phyloP scores from a whole-genome alignment of 2,797 vertebrate genomes.

The Aldrovandia affinis region DNA sequence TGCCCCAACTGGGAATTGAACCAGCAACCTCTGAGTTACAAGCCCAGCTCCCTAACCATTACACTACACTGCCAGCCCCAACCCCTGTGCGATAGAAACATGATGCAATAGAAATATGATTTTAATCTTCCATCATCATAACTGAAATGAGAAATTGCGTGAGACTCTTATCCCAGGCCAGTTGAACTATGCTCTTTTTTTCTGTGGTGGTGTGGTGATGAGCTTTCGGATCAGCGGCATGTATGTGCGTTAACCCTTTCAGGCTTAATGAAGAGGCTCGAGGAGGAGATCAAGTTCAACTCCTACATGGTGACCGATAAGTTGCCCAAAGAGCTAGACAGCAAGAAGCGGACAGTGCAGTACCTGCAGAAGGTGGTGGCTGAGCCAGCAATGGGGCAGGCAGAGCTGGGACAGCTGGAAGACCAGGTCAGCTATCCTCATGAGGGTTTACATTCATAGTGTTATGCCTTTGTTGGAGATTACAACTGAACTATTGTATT shows the following conservation, averaged over 20 bases:
- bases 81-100: too few relatives aligned
- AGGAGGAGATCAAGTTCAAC: constrained; percentile 95
- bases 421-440: constrained; percentile 75
- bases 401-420: constrained; percentile 84
- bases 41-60: too few relatives aligned
- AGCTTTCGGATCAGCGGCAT: background rate
- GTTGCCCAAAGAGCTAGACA: constrained; percentile 88
- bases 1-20: too few relatives aligned
- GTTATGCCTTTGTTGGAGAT: background rate
- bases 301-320: constrained; percentile 93
- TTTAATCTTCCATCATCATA: constrained; percentile 19
- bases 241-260: constrained; percentile 16
- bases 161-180: background rate
- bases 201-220: background rate
- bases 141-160: constrained; percentile 26
- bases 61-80: too few relatives aligned
- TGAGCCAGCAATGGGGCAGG: constrained; percentile 89
- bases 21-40: too few relatives aligned
- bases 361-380: constrained; percentile 86
- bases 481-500: background rate
- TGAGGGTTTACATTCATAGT: too few relatives aligned
- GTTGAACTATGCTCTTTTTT: background rate
- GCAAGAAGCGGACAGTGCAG: constrained; percentile 78
- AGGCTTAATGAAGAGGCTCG: constrained; percentile 93
- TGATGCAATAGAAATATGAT: background rate